Evolutionary conservation across 1,140 invertebrate species (phyloP).

Genomic region (Epicauta chinensis): DNA sequence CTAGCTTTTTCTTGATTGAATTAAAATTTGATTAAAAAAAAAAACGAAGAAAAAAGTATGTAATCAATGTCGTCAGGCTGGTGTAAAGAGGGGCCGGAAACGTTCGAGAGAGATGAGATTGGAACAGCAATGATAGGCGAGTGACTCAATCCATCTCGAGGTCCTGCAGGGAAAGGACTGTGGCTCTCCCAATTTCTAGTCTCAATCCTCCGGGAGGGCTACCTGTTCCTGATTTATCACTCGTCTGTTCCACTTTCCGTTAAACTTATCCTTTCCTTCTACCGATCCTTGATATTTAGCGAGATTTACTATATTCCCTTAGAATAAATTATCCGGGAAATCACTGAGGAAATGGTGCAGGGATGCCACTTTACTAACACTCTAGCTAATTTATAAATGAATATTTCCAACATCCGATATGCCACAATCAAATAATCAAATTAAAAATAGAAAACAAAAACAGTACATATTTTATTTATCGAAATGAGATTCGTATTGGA

Average conservation of each 20-base stretch:
- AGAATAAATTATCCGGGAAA: slow-evolving; percentile 34
- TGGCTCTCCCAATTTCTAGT: slow-evolving; percentile 26
- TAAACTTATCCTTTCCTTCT: slow-evolving; percentile 37
- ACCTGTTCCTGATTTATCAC: slow-evolving; percentile 42
- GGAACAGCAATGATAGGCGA: slow-evolving; percentile 30
- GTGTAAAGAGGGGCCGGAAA: neutral
- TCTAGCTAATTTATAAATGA: slow-evolving; percentile 13
- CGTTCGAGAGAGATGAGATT: slow-evolving; percentile 23
- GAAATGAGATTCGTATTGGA: neutral
- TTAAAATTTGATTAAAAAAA: slow-evolving; percentile 27
- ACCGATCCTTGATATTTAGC: slow-evolving; percentile 40
- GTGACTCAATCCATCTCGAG: slow-evolving; percentile 31
- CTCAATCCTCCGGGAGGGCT: slow-evolving; percentile 36
- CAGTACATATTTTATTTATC: slow-evolving; percentile 23
- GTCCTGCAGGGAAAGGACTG: slow-evolving; percentile 30
- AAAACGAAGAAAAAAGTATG: slow-evolving; percentile 5
- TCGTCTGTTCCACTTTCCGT: slow-evolving; percentile 39
- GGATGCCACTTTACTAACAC: slow-evolving; percentile 9
- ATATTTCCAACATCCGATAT: slow-evolving; percentile 17
- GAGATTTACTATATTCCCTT: slow-evolving; percentile 34
- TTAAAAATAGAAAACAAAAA: slow-evolving; percentile 22
- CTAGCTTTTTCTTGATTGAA: slow-evolving; percentile 17
- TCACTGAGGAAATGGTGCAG: slow-evolving; percentile 9
- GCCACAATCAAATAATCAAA: slow-evolving; percentile 26
- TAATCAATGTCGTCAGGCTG: slow-evolving; percentile 10